These are phyloP conservation scores for Achlya flavicornis DNA, from an alignment of 2,888 invertebrate genomes.

Conservation along the genomic window DNA sequence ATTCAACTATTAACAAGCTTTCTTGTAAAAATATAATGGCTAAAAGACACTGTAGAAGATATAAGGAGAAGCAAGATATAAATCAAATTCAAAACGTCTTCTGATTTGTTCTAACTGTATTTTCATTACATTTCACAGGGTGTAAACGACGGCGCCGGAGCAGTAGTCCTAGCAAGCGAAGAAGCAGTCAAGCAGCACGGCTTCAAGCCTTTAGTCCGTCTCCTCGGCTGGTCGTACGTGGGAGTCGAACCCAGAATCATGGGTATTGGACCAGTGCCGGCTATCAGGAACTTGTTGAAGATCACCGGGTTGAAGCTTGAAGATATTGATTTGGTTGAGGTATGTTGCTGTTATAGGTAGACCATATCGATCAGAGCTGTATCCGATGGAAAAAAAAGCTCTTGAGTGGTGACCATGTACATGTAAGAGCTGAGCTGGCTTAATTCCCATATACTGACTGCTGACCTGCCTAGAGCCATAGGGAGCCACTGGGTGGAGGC, in stretches of 20 bases:
- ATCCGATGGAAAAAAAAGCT: too few species aligned
- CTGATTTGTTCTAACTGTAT: neutral
- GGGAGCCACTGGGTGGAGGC: too few species aligned
- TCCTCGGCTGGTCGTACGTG: slow-evolving; percentile 93
- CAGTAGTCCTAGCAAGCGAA: slow-evolving; percentile 94
- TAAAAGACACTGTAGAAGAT: too few species aligned
- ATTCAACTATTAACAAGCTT: neutral
- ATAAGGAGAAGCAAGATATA: too few species aligned
- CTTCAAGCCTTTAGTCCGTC: slow-evolving; percentile 93
- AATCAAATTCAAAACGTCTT: too few species aligned
- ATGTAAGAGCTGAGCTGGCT: too few species aligned
- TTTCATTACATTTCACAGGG: slow-evolving; percentile 84
- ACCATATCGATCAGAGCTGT: neutral
- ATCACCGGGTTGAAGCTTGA: slow-evolving; percentile 89
- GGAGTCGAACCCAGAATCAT: slow-evolving; percentile 98
- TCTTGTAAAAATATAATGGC: neutral
- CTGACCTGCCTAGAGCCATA: too few species aligned
- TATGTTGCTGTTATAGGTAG: slow-evolving; percentile 47
- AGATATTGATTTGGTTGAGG: slow-evolving; percentile 96
- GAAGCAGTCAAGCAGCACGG: slow-evolving; percentile 88
- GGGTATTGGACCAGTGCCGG: slow-evolving; percentile 98
- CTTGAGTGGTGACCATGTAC: too few species aligned
- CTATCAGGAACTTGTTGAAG: slow-evolving; percentile 93
- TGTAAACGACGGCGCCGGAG: slow-evolving; percentile 97
- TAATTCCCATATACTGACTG: too few species aligned